A percentile compares a stretch with the other conserved stretches of the same genome.
Evolutionary conservation across 2,888 invertebrate species (phyloP).

Genomic region (Oscheius onirici): DNA sequence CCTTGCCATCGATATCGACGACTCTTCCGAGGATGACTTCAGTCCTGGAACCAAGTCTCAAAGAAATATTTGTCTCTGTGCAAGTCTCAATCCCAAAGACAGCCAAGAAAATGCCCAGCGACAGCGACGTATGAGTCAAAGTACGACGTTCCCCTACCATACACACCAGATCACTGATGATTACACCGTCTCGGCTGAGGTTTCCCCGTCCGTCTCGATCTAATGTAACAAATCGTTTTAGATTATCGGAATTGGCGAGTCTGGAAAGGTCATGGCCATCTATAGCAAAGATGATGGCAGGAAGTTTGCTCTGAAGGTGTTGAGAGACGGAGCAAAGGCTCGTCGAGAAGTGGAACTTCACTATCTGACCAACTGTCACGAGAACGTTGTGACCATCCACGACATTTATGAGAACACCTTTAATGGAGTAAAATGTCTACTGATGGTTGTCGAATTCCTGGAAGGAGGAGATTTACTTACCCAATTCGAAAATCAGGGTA

Average conservation of each 20-base stretch:
- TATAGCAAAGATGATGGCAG: constrained; percentile 81
- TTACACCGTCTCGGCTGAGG: constrained; percentile 38
- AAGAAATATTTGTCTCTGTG: constrained; percentile 62
- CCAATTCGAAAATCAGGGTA: constrained; percentile 91
- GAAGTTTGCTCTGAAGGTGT: constrained; percentile 90
- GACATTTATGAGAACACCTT: constrained; percentile 97
- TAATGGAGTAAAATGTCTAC: constrained; percentile 86
- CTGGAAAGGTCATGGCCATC: constrained; percentile 97
- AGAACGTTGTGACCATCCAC: constrained; percentile 88
- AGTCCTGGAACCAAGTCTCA: constrained; percentile 39
- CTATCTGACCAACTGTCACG: constrained; percentile 85
- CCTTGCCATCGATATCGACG: constrained; percentile 55
- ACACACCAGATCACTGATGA: constrained; percentile 68
- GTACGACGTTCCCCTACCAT: constrained; percentile 61
- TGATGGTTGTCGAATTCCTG: constrained; percentile 90
- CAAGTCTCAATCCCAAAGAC: constrained; percentile 54
- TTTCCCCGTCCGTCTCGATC: not conserved
- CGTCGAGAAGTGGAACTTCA: constrained; percentile 93
- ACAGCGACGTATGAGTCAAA: constrained; percentile 40
- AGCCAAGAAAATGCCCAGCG: constrained; percentile 58
- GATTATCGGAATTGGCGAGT: constrained; percentile 94
- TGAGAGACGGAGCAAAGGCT: constrained; percentile 90
- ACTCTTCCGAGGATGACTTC: constrained; percentile 57
- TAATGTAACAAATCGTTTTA: constrained; percentile 67
- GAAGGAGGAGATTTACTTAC: constrained; percentile 97